Base-by-base conservation (phyloP, 2,888 invertebrate genomes). In the Microctonus aethiopoides region DNA sequence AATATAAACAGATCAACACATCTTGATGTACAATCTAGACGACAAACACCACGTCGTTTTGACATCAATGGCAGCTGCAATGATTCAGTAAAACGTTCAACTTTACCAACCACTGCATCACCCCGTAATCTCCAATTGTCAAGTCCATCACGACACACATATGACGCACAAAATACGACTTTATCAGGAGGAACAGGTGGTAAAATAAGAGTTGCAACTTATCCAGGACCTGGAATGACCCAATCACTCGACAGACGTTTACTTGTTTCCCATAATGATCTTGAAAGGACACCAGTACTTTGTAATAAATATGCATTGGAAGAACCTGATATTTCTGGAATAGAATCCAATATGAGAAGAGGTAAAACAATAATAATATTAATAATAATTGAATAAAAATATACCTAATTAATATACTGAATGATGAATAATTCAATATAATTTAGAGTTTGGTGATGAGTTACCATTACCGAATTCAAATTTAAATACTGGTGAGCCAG, bases 21-120 rank as follows among this genome's bases (percentile, higher is more conserved):
- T 80, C 92, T 91, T 0, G 94, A 94, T 84, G 92, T 93, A 0
- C 94, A 94, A 76, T 89, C 92, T 87, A 91, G 92, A 91, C 91
- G 83, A 75, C 61, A 70, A 51, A 16, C 52, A 36, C 39, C 60
- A 29, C 61, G 67, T 34, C 66, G 66, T 62, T 70, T 52, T 16
- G 51, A 70, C 16, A 22, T 52, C 26, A 62, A 70, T 57, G 62
- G 32, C 22, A 34, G 57, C 41, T 46, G n/a, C 1, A 57, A 70
- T 62, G 66, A 70, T 11, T 62, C 62, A 13, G 10, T 24, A n/a
- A 61, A 61, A 32, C 66, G 56, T 13, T 66, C 62, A 32, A 70
- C 70, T 56, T 41, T 62, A 20, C 66, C 70, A 2, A 56, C 13
- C 41, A 67, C 46, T 20, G 41, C 63, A 0, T 62, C 63, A 60